Percentiles rank a stretch among this genome's conserved stretches.
Evolutionary conservation across 2,113 vertebrate genomes (phyloP).

Genomic region (Catharus minimus): DNA sequence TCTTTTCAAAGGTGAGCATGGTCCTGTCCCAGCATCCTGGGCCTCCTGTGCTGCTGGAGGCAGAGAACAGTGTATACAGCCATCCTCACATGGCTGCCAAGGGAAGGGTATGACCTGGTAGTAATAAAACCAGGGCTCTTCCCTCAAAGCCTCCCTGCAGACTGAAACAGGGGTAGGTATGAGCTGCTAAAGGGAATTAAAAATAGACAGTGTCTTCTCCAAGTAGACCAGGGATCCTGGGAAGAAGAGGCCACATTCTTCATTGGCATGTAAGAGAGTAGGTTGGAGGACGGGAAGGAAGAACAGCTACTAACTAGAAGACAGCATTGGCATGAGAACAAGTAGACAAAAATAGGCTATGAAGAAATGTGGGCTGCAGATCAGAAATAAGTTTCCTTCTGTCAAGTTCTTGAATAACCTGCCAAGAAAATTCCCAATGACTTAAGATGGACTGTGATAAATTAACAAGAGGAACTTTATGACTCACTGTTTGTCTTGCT

Average conservation of each 20-base stretch:
- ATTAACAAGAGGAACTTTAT: constrained; percentile 49
- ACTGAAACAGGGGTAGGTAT: not conserved
- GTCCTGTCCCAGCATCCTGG: not conserved
- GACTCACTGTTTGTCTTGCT: constrained; percentile 35
- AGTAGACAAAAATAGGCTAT: constrained; percentile 55
- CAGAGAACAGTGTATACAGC: not conserved
- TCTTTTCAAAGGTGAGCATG: not conserved
- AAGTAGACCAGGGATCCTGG: not conserved
- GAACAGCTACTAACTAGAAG: constrained; percentile 43
- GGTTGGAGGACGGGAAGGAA: not conserved
- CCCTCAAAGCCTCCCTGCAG: not conserved
- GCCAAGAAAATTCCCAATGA: constrained; percentile 46
- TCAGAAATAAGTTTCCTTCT: constrained; percentile 54
- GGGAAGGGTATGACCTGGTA: not conserved
- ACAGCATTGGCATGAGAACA: constrained; percentile 35
- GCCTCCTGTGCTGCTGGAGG: not conserved
- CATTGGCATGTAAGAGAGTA: not conserved
- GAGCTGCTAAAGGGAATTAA: not conserved
- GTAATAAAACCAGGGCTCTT: not conserved
- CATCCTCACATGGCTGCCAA: not conserved
- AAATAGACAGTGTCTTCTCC: not conserved
- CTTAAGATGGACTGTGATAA: constrained; percentile 47
- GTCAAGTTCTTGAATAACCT: constrained; percentile 48
- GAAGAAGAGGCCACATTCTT: constrained; percentile 9
- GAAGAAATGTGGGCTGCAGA: constrained; percentile 56